Conservation (phyloP, 1,140 invertebrate species). For the Tetranychus urticae region DNA sequence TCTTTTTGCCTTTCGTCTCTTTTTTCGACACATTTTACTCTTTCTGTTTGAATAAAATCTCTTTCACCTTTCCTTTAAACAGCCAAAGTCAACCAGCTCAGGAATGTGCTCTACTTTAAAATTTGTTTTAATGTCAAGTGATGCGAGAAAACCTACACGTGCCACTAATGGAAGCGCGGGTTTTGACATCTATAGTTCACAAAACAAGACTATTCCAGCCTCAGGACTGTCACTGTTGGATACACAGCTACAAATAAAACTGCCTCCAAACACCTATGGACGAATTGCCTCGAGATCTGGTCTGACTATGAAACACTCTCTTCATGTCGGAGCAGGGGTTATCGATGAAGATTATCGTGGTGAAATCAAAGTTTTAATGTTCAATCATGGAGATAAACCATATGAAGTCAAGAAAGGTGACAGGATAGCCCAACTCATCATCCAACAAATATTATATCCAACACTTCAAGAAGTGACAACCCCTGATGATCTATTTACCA, state of each 20-base stretch:
- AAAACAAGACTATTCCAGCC: constrained; percentile 53
- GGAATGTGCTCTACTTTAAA: too few species aligned
- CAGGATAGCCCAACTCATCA: constrained; percentile 85
- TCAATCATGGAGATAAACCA: constrained; percentile 61
- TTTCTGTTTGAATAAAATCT: too few species aligned
- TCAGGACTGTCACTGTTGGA: constrained; percentile 59
- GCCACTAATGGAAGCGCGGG: constrained; percentile 67
- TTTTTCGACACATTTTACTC: too few species aligned
- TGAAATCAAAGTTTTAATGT: constrained; percentile 74
- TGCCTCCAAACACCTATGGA: constrained; percentile 64
- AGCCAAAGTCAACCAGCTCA: too few species aligned
- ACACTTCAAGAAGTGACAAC: constrained; percentile 46
- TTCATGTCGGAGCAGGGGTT: constrained; percentile 93
- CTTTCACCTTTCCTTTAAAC: too few species aligned
- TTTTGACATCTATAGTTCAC: constrained; percentile 74
- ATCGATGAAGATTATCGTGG: constrained; percentile 82
- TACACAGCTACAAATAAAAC: constrained; percentile 58
- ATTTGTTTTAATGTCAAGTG: too few species aligned
- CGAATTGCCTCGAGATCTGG: constrained; percentile 87
- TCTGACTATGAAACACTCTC: constrained; percentile 74
- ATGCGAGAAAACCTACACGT: constrained; percentile 52
- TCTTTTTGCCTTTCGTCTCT: too few species aligned
- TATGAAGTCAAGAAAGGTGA: constrained; percentile 58
- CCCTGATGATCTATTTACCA: too few species aligned
- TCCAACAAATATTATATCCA: constrained; percentile 70